Evolutionary conservation across 2,888 invertebrate genomes (phyloP).

Genomic region (Carcina quercana): DNA sequence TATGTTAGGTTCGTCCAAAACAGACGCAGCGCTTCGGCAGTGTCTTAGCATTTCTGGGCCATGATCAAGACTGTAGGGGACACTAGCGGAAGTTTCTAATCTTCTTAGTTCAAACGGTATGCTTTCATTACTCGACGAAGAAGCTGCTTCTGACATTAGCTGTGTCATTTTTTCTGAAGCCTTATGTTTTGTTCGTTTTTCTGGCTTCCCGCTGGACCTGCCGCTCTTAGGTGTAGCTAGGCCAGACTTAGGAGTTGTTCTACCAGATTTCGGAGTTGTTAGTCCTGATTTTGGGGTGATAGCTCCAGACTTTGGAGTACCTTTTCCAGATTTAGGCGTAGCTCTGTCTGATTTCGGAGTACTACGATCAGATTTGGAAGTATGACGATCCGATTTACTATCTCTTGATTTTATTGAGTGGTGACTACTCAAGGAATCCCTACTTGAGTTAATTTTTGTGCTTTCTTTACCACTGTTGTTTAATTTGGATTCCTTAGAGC

Average conservation of each 20-base stretch:
- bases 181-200: conserved; percentile 61
- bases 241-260: conserved; percentile 60
- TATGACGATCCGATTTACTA: conserved; percentile 64
- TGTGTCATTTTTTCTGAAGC: conserved; percentile 70
- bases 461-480: conserved; percentile 53
- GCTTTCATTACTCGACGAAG: conserved; percentile 76
- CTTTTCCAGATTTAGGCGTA: conserved; percentile 58
- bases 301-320: conserved; percentile 59
- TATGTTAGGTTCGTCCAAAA: conserved; percentile 72
- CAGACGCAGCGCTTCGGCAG: conserved; percentile 73
- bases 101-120: conserved; percentile 64
- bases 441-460: conserved; percentile 59
- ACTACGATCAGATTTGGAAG: conserved; percentile 63
- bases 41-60: conserved; percentile 66
- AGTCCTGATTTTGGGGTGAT: conserved; percentile 61
- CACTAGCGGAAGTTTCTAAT: conserved; percentile 76
- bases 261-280: conserved; percentile 61
- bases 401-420: conserved; percentile 67
- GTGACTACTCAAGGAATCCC: conserved; percentile 67
- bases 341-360: conserved; percentile 65
- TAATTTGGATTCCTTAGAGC: conserved; percentile 63
- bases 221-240: conserved; percentile 74
- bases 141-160: conserved; percentile 72
- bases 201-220: conserved; percentile 65
- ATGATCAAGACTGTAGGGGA: conserved; percentile 76